Evolutionary conservation across 1,140 invertebrate species (phyloP).

Genomic region (Hermetia illucens): DNA sequence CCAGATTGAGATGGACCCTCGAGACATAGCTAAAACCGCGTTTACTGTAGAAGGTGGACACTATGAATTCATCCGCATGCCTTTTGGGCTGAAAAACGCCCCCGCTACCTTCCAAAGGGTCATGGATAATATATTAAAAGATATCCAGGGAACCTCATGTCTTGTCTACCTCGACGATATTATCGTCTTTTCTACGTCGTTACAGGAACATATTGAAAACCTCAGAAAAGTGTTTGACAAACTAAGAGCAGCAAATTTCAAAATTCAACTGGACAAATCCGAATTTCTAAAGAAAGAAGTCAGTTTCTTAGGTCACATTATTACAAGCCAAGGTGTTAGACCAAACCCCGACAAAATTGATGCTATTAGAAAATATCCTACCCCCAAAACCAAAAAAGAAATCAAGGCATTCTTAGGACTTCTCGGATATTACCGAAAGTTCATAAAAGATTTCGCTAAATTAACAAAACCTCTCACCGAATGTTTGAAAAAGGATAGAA

Average conservation of each 20-base stretch:
- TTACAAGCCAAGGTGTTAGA: constrained; percentile 29
- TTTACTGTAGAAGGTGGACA: constrained; percentile 23
- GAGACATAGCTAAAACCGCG: constrained; percentile 31
- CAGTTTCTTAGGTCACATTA: constrained; percentile 30
- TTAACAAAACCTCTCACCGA: constrained; percentile 22
- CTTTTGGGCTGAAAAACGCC: constrained; percentile 26
- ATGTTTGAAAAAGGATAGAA: constrained; percentile 24
- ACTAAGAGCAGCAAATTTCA: constrained; percentile 25
- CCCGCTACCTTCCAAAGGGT: constrained; percentile 20
- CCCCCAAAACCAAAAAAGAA: constrained; percentile 22
- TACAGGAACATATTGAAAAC: constrained; percentile 14
- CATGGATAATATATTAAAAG: constrained; percentile 18
- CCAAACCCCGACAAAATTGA: constrained; percentile 30
- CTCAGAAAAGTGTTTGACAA: constrained; percentile 20
- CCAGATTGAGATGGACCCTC: constrained; percentile 29
- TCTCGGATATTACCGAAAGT: constrained; percentile 30
- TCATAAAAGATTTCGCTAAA: constrained; percentile 23
- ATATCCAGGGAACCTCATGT: constrained; percentile 15
- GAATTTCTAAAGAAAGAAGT: constrained; percentile 29
- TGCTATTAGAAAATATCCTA: constrained; percentile 21
- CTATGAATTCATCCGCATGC: constrained; percentile 22
- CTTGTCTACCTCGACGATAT: constrained; percentile 30
- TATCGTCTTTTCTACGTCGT: too few species aligned
- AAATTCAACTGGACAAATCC: constrained; percentile 25
- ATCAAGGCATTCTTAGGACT: constrained; percentile 33